Base-by-base conservation (phyloP, 92 coral and sea anemone species). In the Parazoanthus swiftii region DNA sequence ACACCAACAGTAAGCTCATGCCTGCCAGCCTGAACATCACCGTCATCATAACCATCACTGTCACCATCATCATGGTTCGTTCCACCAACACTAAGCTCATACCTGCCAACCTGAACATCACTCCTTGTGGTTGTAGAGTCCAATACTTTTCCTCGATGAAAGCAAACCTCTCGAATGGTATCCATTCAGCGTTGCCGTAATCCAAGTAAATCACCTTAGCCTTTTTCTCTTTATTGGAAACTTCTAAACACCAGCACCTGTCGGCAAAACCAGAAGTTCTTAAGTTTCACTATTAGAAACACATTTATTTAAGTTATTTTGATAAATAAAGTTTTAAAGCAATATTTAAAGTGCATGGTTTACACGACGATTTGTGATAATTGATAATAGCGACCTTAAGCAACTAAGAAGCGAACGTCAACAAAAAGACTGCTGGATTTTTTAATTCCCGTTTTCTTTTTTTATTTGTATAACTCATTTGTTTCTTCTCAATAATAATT, bases 111-210 rank as follows among this genome's bases (percentile, higher is more conserved):
- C 79, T 90, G 70, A 93, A 91, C 48, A 94, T 90, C 80, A 90
- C 90, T 18, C 95, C 96, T 80, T 95, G 98, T 4, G 98, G 98
- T 9, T 91, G 93, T 3, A 96, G 91, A 25, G 86, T 71, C 93
- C 94, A 91, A 67, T 86, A 92, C 35, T 58, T 43, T 38, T 88
- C 75, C 15, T 90, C 92, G 80, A 96, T 79, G 21, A 46, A 79
- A 8, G 92, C 86, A 81, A 95, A 92, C 33, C 88, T 82, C 42
- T 93, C 89, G 67, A 86, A 38, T 37, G 96, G 89, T 65, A 95
- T 85, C 98, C 98, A 96, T 72, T 96, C 98, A 59, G 92, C 89
- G 85, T 96, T 96, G 9, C 98, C 98, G 79, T 94, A 96, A 78
- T 96, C 98, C 16, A 92, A 23, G 36, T 92, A 96, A 38, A 96